A percentile compares a stretch with the other conserved stretches of the same genome.
phyloP scores from a whole-genome alignment of 2,888 invertebrate species.

The Brachypterus glaber region DNA sequence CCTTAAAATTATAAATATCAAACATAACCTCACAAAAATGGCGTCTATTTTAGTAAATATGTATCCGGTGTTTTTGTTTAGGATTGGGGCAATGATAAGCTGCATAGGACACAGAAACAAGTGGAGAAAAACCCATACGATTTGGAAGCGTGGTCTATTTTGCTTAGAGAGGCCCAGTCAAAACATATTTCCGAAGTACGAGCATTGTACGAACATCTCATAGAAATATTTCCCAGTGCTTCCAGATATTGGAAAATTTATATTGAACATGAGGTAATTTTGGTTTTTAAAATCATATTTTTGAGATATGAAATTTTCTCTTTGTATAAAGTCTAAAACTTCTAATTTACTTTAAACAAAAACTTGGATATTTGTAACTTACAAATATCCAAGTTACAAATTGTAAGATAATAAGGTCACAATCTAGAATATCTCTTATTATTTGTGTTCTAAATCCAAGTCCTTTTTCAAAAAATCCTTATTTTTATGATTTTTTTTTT shows the following conservation, averaged over 20 bases:
- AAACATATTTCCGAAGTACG: constrained; percentile 83
- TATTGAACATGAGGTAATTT: constrained; percentile 86
- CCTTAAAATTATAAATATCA: too few species aligned
- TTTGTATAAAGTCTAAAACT: too few species aligned
- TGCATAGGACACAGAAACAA: constrained; percentile 72
- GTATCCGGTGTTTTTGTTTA: constrained; percentile 41
- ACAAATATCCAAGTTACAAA: background rate
- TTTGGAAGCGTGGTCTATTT: constrained; percentile 95
- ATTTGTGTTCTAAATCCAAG: too few species aligned
- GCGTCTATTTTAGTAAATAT: too few species aligned
- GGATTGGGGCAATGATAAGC: constrained; percentile 85
- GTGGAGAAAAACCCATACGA: constrained; percentile 87
- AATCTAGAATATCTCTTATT: too few species aligned
- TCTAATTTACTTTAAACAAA: background rate
- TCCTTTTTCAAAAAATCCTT: too few species aligned
- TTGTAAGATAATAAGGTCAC: constrained; percentile 2
- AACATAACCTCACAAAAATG: too few species aligned
- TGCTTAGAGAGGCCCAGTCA: constrained; percentile 87
- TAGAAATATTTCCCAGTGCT: constrained; percentile 88
- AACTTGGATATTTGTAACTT: constrained; percentile 3
- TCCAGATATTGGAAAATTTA: constrained; percentile 99
- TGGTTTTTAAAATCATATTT: too few species aligned
- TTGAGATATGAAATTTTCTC: too few species aligned
- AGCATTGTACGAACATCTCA: constrained; percentile 87
- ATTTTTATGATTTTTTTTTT: constrained; percentile 25